Base-by-base conservation (phyloP, 2,888 invertebrate genomes). In the Torymus tubicola region DNA sequence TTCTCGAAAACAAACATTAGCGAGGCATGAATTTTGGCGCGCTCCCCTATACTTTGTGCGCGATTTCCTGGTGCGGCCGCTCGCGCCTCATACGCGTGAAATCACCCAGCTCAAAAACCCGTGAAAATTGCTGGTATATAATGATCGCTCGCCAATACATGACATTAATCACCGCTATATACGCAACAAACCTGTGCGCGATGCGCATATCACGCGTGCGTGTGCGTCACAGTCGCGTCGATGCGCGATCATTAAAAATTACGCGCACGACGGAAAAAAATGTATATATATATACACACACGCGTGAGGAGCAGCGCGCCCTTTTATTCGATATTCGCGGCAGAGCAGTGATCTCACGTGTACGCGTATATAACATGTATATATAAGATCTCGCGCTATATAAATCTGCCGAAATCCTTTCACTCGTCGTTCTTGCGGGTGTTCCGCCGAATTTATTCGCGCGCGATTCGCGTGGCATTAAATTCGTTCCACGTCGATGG, bases 1-100 rank as follows among this genome's bases (percentile, higher is more conserved):
- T 80, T 68, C 57, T 5, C 60, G 70, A 76, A 80, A 80, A 80
- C 80, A 80, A 80, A 80, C 63, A 80, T 72, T 76, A 76, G 61
- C 52, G 42, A 14, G 53, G 53, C 24, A 76, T 50, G 67, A 57
- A 55, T 80, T 80, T 72, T 68, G 63, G 31, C 61, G 16, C 70
- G 50, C 14, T 58, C 18, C 74, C 60, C 75, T 61, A 21, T 72
- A 76, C 16, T 63, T 72, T 68, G 2, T 18, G 57, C 71, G n/a
- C 21, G 70, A 69, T 64, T 72, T 64, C 50, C 60, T 72, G 31
- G 52, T 24, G 2, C 53, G 61, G 10, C 12, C 12, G 55, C 4
- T 1, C n/a, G 18, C 3, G 24, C n/a, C 24, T 3, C 31, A 2
- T 8, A 8, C 31, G 31, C 31, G 3, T 31, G 18, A 63, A 68